Conservation (phyloP, 2,797 vertebrate genomes). For the Parauchenoglanis ngamensis region DNA sequence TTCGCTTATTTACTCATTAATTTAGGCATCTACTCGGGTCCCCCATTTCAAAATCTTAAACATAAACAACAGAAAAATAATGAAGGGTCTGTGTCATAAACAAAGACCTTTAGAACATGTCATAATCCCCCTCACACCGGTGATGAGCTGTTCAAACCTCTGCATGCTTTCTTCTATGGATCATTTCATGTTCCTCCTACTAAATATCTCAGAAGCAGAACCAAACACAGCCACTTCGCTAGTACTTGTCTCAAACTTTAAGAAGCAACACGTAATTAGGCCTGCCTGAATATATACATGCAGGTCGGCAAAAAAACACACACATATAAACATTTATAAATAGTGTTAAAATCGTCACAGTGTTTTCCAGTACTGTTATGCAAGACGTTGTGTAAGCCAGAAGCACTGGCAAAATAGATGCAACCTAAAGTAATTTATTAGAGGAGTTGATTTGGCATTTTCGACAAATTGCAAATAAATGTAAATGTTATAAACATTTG, state of each 20-base stretch:
- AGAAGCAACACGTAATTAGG: background rate
- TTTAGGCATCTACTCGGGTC: conserved; percentile 56
- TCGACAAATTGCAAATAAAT: conserved; percentile 47
- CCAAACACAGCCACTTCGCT: conserved; percentile 93
- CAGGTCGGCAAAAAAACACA: background rate
- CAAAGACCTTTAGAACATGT: background rate
- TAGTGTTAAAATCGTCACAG: background rate
- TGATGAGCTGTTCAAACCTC: conserved; percentile 86
- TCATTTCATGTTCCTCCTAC: conserved; percentile 92
- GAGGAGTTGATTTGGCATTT: conserved; percentile 23
- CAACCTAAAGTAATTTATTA: conserved; percentile 35
- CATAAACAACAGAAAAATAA: conserved; percentile 34
- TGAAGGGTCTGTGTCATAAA: conserved; percentile 6
- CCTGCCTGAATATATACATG: background rate
- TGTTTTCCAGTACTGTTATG: conserved; percentile 3
- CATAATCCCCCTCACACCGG: conserved; percentile 87
- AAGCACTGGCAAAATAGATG: background rate
- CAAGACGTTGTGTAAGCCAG: background rate
- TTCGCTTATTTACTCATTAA: conserved; percentile 65
- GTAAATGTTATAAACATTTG: conserved; percentile 62
- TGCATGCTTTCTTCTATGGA: conserved; percentile 92
- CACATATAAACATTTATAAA: conserved; percentile 49
- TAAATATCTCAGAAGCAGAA: conserved; percentile 91
- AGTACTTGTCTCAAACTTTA: conserved; percentile 88
- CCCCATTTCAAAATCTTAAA: conserved; percentile 43